Evolutionary conservation across 2,888 invertebrate genomes (phyloP).

Genomic region (Erpobdella octoculata): DNA sequence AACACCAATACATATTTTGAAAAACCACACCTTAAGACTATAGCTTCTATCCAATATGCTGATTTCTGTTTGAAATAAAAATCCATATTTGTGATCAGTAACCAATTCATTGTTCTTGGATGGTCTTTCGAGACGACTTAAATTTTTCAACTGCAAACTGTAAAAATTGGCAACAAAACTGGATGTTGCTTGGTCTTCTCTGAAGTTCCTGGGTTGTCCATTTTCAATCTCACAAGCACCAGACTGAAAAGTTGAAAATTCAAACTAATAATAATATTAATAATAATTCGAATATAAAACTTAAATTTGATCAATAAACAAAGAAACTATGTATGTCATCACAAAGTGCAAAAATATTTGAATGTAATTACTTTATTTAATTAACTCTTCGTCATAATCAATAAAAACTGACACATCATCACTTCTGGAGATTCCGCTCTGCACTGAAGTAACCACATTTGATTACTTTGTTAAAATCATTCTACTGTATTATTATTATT

Average conservation of each 20-base stretch:
- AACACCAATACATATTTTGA: too few relatives aligned
- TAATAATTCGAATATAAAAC: background rate
- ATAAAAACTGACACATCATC: background rate
- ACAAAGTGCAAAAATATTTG: too few relatives aligned
- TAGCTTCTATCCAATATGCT: conserved; percentile 22
- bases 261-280: background rate
- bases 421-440: background rate
- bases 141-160: conserved; percentile 26
- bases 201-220: conserved; percentile 16
- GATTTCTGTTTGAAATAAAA: conserved; percentile 32
- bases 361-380: too few relatives aligned
- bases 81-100: conserved; percentile 35
- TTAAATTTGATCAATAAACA: background rate
- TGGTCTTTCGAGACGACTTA: conserved; percentile 28
- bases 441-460: too few relatives aligned
- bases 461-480: too few relatives aligned
- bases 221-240: conserved; percentile 23
- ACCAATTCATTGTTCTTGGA: conserved; percentile 32
- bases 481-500: too few relatives aligned
- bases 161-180: conserved; percentile 31
- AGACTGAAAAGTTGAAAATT: background rate
- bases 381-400: background rate
- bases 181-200: conserved; percentile 5
- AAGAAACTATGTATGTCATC: background rate
- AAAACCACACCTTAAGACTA: conserved; percentile 29